Evolutionary conservation across 2,797 vertebrate species (phyloP).

Genomic region (Lepilemur ruficaudatus): DNA sequence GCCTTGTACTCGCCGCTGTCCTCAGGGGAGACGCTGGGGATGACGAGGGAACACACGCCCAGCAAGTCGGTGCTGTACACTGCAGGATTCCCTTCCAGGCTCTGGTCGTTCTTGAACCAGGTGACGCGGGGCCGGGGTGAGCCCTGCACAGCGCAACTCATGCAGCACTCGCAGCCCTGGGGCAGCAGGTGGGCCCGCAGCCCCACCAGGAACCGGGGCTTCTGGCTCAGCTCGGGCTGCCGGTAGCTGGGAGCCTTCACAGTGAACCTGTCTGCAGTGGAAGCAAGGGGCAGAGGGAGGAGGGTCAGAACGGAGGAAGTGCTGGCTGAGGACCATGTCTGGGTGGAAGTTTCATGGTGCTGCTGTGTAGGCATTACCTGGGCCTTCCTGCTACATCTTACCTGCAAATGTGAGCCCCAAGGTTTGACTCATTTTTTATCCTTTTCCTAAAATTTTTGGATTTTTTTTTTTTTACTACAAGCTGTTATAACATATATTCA

Average conservation of each 20-base stretch:
- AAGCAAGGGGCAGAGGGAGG: fast-evolving
- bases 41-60: conserved; percentile 91
- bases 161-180: conserved; percentile 89
- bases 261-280: conserved; percentile 82
- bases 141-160: conserved; percentile 94
- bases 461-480: not conserved
- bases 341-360: fast-evolving
- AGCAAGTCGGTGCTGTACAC: conserved; percentile 89
- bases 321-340: fast-evolving
- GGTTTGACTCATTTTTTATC: not conserved
- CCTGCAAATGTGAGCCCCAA: not conserved
- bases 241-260: conserved; percentile 79
- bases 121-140: conserved; percentile 88
- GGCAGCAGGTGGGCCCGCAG: conserved; percentile 90
- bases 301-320: not conserved
- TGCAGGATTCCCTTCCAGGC: conserved; percentile 86
- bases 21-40: conserved; percentile 84
- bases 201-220: conserved; percentile 87
- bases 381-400: not conserved
- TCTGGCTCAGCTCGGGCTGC: conserved; percentile 82
- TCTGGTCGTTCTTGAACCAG: conserved; percentile 89
- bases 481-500: not conserved
- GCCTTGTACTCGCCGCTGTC: conserved; percentile 89
- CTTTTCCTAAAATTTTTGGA: not conserved
- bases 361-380: fast-evolving